Conservation (phyloP, 2,888 invertebrate species). For the Chalcosyrphus nemorum region DNA sequence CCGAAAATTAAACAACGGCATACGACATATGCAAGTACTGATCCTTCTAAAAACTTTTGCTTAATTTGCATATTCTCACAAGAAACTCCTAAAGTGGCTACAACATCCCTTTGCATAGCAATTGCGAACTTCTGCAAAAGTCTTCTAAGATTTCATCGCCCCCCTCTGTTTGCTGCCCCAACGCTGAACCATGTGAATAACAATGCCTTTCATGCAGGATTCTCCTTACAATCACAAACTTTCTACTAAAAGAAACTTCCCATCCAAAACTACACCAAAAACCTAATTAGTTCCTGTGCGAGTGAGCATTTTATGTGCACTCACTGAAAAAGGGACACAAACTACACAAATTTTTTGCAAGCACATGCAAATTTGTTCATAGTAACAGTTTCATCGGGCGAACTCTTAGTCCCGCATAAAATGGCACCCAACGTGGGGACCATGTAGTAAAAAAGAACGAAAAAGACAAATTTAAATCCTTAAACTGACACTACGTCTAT, state of each 20-base stretch:
- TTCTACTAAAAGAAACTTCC: not conserved
- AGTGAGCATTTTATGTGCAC: not conserved
- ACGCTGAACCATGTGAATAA: not conserved
- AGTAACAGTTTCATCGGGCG: not conserved
- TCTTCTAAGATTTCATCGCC: not conserved
- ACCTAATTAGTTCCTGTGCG: not conserved
- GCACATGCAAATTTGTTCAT: constrained; percentile 20
- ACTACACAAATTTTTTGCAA: not conserved
- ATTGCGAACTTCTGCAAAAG: not conserved
- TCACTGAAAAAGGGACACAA: not conserved
- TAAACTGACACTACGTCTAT: not conserved
- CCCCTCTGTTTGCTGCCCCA: too few relatives aligned
- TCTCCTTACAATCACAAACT: not conserved
- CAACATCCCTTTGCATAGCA: not conserved
- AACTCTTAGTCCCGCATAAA: not conserved
- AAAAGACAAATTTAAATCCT: too few relatives aligned
- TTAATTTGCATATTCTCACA: not conserved
- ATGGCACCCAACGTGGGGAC: not conserved
- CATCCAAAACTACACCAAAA: not conserved
- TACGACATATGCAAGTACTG: not conserved
- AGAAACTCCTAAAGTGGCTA: constrained; percentile 2
- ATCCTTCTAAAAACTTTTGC: not conserved
- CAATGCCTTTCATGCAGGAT: not conserved
- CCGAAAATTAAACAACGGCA: not conserved
- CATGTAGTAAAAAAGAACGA: not conserved